Conservation (phyloP, 92 coral and sea anemone species). For the Bergia sp. region DNA sequence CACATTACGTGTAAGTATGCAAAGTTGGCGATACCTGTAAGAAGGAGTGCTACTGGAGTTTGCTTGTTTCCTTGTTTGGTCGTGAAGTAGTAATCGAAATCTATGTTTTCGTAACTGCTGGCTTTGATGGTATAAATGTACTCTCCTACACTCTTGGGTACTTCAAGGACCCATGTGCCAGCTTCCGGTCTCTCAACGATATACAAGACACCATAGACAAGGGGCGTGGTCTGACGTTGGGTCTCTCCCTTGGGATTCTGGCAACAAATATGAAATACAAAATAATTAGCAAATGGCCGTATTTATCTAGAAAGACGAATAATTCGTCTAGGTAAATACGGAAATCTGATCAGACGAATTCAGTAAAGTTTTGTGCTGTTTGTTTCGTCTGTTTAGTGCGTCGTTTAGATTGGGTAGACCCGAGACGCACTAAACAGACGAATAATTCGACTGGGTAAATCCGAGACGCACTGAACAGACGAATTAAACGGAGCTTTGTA, state of each 20-base stretch:
- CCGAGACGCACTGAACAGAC: too few relatives aligned
- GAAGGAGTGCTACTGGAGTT: background rate
- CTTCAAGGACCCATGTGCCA: background rate
- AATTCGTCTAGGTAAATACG: too few relatives aligned
- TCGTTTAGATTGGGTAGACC: too few relatives aligned
- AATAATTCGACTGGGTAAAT: too few relatives aligned
- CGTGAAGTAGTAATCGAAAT: constrained; percentile 22
- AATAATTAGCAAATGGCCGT: background rate
- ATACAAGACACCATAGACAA: constrained; percentile 22
- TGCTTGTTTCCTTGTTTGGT: constrained; percentile 14
- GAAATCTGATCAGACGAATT: too few relatives aligned
- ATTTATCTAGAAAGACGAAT: too few relatives aligned
- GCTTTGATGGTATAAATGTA: constrained; percentile 19
- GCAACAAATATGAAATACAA: background rate
- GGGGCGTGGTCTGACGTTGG: constrained; percentile 16
- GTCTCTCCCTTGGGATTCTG: constrained; percentile 6
- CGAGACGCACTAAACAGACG: too few relatives aligned
- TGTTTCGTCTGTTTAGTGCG: too few relatives aligned
- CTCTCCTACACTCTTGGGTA: constrained; percentile 13
- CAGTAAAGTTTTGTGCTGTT: too few relatives aligned
- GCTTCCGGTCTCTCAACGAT: constrained; percentile 12
- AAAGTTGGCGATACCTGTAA: background rate
- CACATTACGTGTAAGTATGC: too few relatives aligned
- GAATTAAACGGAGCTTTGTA: too few relatives aligned
- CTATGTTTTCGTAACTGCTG: constrained; percentile 28